phyloP scores from a whole-genome alignment of 2,888 invertebrate genomes.

The Schizotus pectinicornis region DNA sequence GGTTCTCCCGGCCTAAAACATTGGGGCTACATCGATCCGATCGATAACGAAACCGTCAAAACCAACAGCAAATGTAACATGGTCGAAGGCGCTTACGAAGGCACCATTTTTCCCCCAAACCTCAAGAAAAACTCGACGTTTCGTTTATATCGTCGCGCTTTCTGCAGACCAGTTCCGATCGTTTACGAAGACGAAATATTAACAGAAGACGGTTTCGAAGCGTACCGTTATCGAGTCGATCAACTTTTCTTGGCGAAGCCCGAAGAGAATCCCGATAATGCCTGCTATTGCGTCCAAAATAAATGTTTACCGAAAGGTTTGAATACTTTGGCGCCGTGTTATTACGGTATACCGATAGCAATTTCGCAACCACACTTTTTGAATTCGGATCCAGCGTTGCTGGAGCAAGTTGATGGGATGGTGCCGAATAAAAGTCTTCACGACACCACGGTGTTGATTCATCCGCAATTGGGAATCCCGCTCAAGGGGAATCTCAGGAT shows the following conservation, averaged over 20 bases:
- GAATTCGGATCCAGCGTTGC: constrained; percentile 66
- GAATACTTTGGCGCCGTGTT: constrained; percentile 61
- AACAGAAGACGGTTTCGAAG: constrained; percentile 63
- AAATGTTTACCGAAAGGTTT: constrained; percentile 75
- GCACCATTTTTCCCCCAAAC: constrained; percentile 70
- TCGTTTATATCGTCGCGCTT: constrained; percentile 72
- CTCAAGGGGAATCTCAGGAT: constrained; percentile 68
- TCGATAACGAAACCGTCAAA: constrained; percentile 36
- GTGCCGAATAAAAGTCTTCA: constrained; percentile 65
- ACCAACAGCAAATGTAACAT: constrained; percentile 69
- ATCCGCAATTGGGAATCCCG: constrained; percentile 75
- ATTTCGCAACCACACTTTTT: constrained; percentile 69
- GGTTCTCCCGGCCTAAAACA: constrained; percentile 69
- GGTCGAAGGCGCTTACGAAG: constrained; percentile 74
- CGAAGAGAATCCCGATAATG: constrained; percentile 64
- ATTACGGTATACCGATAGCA: constrained; percentile 72
- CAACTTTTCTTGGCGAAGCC: constrained; percentile 66
- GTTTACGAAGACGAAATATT: constrained; percentile 54
- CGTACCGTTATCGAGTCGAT: constrained; percentile 66
- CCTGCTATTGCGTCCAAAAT: constrained; percentile 69
- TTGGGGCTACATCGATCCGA: constrained; percentile 67
- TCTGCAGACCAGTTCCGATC: constrained; percentile 74
- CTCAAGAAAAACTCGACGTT: constrained; percentile 64
- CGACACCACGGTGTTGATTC: constrained; percentile 67
- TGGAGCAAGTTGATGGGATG: constrained; percentile 67